Conservation (phyloP, 1,140 invertebrate genomes). For the Glossosoma conforme region DNA sequence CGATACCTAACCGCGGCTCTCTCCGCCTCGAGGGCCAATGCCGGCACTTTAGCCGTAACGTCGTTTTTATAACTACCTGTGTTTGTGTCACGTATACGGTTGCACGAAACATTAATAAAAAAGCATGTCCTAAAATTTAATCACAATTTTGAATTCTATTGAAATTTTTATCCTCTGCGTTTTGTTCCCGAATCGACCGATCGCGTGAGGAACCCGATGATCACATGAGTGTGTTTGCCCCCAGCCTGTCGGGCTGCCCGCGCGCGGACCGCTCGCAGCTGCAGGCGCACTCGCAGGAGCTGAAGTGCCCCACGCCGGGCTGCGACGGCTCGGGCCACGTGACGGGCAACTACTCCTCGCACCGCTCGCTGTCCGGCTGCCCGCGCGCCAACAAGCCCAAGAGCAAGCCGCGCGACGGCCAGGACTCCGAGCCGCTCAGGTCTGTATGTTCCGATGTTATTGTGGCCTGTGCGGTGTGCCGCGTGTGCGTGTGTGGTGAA, state of each 20-base stretch:
- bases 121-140: too few relatives aligned
- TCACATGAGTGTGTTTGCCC: background rate
- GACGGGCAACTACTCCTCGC: slow-evolving; percentile 83
- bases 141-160: too few relatives aligned
- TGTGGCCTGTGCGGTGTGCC: background rate
- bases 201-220: background rate
- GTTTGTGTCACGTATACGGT: too few relatives aligned
- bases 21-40: too few relatives aligned
- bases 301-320: slow-evolving; percentile 88
- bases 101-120: too few relatives aligned
- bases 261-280: slow-evolving; percentile 70
- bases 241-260: slow-evolving; percentile 28
- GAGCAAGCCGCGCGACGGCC: slow-evolving; percentile 85
- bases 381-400: slow-evolving; percentile 87
- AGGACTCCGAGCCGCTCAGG: slow-evolving; percentile 85
- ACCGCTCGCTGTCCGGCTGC: slow-evolving; percentile 79
- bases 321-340: slow-evolving; percentile 83
- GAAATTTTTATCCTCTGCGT: too few relatives aligned
- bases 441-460: slow-evolving; percentile 35
- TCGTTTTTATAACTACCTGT: too few relatives aligned
- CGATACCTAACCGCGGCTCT: too few relatives aligned
- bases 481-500: background rate
- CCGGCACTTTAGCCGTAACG: too few relatives aligned
- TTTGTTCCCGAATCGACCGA: too few relatives aligned
- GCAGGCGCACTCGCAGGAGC: slow-evolving; percentile 49